phyloP scores from a whole-genome alignment of 23 tunicate genomes.

The Ciona savignyi region DNA sequence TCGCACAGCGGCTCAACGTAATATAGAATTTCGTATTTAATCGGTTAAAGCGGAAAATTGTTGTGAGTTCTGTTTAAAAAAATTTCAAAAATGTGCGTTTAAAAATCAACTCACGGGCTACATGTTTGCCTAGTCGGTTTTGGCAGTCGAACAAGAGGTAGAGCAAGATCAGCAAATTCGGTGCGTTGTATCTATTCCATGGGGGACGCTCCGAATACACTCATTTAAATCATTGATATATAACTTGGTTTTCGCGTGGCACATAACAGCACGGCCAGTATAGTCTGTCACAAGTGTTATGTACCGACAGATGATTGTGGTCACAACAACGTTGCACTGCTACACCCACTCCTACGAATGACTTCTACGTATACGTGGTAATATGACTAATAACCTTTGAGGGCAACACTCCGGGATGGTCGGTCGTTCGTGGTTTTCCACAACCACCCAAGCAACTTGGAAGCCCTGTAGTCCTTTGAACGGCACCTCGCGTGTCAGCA shows the following conservation, averaged over 20 bases:
- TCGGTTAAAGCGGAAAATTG: not conserved
- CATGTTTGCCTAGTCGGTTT: not conserved
- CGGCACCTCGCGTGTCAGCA: conserved; percentile 81
- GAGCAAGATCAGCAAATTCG: not conserved
- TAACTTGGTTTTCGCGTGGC: too few species aligned
- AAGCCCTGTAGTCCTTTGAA: conserved; percentile 87
- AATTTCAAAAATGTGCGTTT: not conserved
- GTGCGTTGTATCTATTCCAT: not conserved
- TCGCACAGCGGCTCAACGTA: too few species aligned
- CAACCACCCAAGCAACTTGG: conserved; percentile 94
- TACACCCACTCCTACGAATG: too few species aligned
- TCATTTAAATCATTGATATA: too few species aligned
- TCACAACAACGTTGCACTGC: too few species aligned
- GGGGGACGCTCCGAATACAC: too few species aligned
- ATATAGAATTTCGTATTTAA: not conserved
- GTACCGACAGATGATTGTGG: too few species aligned
- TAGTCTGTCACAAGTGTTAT: too few species aligned
- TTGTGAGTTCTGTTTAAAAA: not conserved
- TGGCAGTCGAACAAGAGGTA: not conserved
- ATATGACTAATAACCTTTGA: too few species aligned
- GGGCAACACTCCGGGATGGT: conserved; percentile 56
- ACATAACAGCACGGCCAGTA: too few species aligned
- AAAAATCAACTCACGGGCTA: not conserved
- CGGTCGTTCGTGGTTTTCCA: conserved; percentile 69
- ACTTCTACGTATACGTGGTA: too few species aligned